A percentile compares a stretch with the other conserved stretches of the same genome.
Evolutionary conservation across 2,113 vertebrate genomes (phyloP).

Genomic region (Pedetes capensis): DNA sequence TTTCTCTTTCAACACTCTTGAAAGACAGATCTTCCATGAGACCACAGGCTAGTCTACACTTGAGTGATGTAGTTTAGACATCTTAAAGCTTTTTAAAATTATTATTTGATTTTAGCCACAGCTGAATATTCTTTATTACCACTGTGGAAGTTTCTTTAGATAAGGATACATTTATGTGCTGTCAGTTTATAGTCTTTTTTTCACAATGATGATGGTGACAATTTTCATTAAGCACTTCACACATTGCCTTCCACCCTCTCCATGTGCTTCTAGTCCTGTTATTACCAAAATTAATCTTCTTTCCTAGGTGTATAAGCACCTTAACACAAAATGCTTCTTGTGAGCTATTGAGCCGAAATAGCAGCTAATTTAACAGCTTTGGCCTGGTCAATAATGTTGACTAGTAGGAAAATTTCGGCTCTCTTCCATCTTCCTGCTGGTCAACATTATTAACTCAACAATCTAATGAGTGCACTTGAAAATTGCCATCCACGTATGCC

Average conservation of each 20-base stretch:
- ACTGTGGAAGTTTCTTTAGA: neutral
- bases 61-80: neutral
- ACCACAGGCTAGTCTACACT: neutral
- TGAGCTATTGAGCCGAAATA: neutral
- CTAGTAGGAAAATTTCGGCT: neutral
- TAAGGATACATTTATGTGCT: neutral
- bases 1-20: neutral
- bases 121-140: neutral
- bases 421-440: neutral
- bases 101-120: neutral
- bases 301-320: neutral
- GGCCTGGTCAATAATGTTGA: slow-evolving; percentile 53
- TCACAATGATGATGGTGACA: neutral
- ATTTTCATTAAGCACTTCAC: neutral
- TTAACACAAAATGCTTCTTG: slow-evolving; percentile 31
- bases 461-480: slow-evolving; percentile 15
- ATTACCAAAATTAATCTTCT: slow-evolving; percentile 31
- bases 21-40: neutral
- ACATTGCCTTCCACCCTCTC: neutral
- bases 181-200: neutral
- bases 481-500: neutral
- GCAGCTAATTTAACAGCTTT: slow-evolving; percentile 53
- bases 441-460: slow-evolving; percentile 35
- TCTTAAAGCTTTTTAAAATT: neutral
- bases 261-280: neutral